Conservation (phyloP, 2,888 invertebrate genomes). For the Zonitis immaculata region DNA sequence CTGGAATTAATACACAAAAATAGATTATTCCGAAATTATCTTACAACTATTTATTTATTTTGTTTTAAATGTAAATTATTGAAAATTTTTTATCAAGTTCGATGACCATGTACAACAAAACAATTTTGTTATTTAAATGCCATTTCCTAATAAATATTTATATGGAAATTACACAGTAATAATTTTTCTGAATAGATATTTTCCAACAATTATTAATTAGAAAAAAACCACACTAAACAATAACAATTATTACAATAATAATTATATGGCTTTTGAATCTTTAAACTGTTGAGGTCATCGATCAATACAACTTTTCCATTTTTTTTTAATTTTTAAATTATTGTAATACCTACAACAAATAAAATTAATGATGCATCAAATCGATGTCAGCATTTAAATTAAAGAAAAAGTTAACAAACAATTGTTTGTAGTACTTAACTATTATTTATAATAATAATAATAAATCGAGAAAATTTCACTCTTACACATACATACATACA, state of each 20-base stretch:
- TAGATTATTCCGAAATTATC: background rate
- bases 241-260: background rate
- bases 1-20: conserved; percentile 29
- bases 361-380: background rate
- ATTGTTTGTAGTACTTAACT: no score
- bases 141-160: no score
- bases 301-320: background rate
- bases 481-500: no score
- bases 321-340: no score
- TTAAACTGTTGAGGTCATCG: background rate
- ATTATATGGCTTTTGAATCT: background rate
- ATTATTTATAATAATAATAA: no score
- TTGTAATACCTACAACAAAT: background rate
- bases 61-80: background rate
- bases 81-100: background rate
- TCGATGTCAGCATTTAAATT: background rate
- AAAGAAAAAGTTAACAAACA: background rate
- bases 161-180: no score
- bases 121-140: no score
- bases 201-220: background rate
- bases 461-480: background rate
- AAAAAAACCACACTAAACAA: background rate
- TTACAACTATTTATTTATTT: background rate
- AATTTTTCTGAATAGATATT: no score
- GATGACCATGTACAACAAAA: background rate